Conservation (phyloP, 2,113 vertebrate species). For the Grammomys dolichurus region DNA sequence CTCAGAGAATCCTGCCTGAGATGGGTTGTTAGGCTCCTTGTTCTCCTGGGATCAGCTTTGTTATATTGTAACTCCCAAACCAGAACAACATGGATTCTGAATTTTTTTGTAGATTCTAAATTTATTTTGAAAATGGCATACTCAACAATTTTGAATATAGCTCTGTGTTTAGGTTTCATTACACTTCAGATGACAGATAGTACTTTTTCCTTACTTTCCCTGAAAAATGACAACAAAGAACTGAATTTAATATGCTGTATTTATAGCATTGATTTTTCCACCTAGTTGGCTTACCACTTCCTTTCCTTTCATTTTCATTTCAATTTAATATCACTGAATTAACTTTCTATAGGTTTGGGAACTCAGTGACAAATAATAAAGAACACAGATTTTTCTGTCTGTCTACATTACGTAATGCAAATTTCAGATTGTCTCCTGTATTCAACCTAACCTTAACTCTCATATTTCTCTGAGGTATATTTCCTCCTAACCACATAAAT, state of each 20-base stretch:
- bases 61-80: constrained; percentile 1
- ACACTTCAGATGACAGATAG: not conserved
- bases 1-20: constrained; percentile 65
- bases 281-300: not conserved
- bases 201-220: not conserved
- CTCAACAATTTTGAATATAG: constrained; percentile 58
- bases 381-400: constrained; percentile 11
- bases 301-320: not conserved
- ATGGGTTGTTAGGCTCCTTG: constrained; percentile 7
- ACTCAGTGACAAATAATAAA: constrained; percentile 28
- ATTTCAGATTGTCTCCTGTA: not conserved
- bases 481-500: not conserved
- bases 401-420: constrained; percentile 34
- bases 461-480: not conserved
- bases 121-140: constrained; percentile 1
- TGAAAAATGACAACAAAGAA: constrained; percentile 22
- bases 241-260: constrained; percentile 3
- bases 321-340: constrained; percentile 59
- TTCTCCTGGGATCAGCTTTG: constrained; percentile 20
- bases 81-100: not conserved
- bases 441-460: constrained; percentile 11
- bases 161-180: constrained; percentile 37
- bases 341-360: constrained; percentile 62
- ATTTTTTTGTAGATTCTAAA: constrained; percentile 51
- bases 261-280: constrained; percentile 48